These are phyloP conservation scores for Myopa testacea DNA, from an alignment of 2,888 invertebrate species.

Conservation along the genomic window DNA sequence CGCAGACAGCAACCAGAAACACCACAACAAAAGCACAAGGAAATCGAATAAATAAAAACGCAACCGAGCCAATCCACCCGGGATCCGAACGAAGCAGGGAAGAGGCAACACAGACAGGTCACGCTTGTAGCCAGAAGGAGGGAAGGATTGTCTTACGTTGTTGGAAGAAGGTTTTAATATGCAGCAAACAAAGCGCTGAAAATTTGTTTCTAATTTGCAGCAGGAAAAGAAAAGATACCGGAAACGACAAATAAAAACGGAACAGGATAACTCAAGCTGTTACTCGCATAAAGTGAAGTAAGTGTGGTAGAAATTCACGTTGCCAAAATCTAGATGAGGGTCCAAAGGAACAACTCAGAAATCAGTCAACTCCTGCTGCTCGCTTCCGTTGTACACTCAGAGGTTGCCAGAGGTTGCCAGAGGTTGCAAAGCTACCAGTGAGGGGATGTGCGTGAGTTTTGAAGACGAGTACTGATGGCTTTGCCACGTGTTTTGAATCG, in stretches of 20 bases:
- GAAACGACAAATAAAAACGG: constrained; percentile 12
- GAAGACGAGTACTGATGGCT: neutral
- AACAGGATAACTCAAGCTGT: neutral
- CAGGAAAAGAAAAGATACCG: neutral
- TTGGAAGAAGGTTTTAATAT: constrained; percentile 23
- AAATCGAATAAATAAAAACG: too few relatives aligned
- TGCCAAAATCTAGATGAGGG: constrained; percentile 5
- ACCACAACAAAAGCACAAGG: neutral
- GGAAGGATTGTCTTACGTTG: neutral
- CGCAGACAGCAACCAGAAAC: constrained; percentile 5
- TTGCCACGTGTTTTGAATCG: constrained; percentile 27
- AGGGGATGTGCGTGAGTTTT: neutral
- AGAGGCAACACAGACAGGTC: constrained; percentile 9
- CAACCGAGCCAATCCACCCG: neutral
- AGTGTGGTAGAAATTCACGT: neutral
- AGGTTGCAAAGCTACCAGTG: neutral
- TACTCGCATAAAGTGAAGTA: neutral
- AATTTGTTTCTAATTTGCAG: constrained; percentile 33
- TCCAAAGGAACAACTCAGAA: neutral
- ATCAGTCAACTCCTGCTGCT: constrained; percentile 8
- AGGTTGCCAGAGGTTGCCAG: neutral
- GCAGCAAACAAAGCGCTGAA: constrained; percentile 15
- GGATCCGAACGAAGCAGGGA: constrained; percentile 1
- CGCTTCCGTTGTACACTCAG: neutral
- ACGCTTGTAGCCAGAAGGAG: neutral